These are phyloP conservation scores for Discoglossus pictus DNA, from an alignment of 2,797 vertebrate genomes.

Conservation along the genomic window DNA sequence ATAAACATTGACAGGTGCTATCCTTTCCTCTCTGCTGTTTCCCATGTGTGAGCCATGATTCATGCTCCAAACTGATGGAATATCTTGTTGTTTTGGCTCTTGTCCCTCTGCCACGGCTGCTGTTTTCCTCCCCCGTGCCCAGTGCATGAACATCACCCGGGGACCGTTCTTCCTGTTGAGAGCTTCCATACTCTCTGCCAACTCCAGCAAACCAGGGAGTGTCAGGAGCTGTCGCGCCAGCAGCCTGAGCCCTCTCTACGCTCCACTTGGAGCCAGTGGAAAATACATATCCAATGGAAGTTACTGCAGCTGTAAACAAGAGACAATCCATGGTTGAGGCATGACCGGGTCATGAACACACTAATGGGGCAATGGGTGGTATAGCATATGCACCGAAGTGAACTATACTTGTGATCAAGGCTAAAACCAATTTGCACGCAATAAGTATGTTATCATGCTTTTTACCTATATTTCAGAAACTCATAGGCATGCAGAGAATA, in stretches of 20 bases:
- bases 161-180: constrained; percentile 18
- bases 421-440: no score
- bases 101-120: neutral
- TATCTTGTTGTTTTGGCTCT: constrained; percentile 13
- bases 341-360: no score
- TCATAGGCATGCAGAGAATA: no score
- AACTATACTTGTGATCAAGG: no score
- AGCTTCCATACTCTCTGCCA: constrained; percentile 22
- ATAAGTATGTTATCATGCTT: no score
- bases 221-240: constrained; percentile 8
- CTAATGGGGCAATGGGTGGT: no score
- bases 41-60: constrained; percentile 3
- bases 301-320: neutral
- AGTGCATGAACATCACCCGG: constrained; percentile 23
- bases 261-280: constrained; percentile 4
- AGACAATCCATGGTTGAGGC: no score
- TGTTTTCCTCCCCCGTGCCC: constrained; percentile 11
- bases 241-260: constrained; percentile 7
- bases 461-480: no score
- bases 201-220: constrained; percentile 11
- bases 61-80: constrained; percentile 11
- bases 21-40: neutral
- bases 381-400: no score
- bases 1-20: constrained; percentile 1
- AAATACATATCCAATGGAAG: neutral